A percentile compares a stretch with the other conserved stretches of the same genome.
These are phyloP conservation scores for Rhea pennata DNA, from an alignment of 2,113 vertebrate species.

Conservation along the genomic window DNA sequence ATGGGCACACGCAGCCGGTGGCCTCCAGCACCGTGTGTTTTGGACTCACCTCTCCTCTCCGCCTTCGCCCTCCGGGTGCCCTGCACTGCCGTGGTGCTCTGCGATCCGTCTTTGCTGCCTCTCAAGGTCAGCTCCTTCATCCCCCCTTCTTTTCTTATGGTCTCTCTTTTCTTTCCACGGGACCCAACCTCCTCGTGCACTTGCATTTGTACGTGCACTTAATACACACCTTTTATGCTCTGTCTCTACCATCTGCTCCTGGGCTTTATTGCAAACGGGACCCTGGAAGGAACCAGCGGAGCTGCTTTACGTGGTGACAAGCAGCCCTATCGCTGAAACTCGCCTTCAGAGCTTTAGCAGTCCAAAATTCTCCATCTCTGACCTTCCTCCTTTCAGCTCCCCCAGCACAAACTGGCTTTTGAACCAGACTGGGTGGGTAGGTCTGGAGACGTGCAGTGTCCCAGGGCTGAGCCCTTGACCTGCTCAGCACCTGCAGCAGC, in stretches of 20 bases:
- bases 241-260: neutral
- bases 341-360: neutral
- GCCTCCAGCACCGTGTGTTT: neutral
- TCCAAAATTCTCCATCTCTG: neutral
- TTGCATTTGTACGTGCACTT: neutral
- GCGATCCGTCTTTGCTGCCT: neutral
- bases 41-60: neutral
- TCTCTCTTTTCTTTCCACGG: neutral
- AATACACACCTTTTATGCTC: neutral
- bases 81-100: no score
- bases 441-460: no score
- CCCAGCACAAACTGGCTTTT: neutral
- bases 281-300: neutral
- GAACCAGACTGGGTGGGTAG: neutral
- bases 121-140: neutral
- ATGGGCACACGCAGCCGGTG: no score
- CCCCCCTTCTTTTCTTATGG: neutral
- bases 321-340: neutral
- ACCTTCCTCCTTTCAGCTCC: neutral
- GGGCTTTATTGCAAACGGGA: neutral
- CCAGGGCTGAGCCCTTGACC: no score
- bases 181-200: neutral
- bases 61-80: neutral
- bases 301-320: neutral
- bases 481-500: no score